Conservation (phyloP, 2,888 invertebrate species). For the Meiosimyza platycephala region DNA sequence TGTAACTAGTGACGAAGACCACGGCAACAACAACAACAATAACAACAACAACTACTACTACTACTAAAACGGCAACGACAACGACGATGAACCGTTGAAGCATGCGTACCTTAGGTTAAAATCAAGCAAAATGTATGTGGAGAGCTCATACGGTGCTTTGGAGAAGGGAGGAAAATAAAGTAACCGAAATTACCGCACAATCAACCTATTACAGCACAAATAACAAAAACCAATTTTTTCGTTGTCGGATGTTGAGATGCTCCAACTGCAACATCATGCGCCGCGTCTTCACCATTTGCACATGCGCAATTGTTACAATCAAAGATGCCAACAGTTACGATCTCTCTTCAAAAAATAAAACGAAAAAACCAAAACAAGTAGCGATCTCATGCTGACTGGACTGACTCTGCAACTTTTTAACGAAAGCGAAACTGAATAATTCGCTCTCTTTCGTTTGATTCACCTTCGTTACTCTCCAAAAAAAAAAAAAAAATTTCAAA, state of each 20-base stretch:
- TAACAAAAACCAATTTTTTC: slow-evolving; percentile 49
- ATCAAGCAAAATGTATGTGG: background rate
- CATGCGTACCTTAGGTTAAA: slow-evolving; percentile 19
- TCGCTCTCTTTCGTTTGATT: slow-evolving; percentile 16
- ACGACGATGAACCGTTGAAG: slow-evolving; percentile 30
- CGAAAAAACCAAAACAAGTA: slow-evolving; percentile 1
- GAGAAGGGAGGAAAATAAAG: slow-evolving; percentile 2
- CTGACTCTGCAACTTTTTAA: slow-evolving; percentile 15
- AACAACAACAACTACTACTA: slow-evolving; percentile 22
- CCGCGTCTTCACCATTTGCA: background rate
- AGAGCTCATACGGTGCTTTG: slow-evolving; percentile 49
- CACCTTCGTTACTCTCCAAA: background rate
- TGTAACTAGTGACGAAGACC: slow-evolving; percentile 8
- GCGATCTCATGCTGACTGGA: slow-evolving; percentile 26
- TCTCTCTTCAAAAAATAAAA: background rate
- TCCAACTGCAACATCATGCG: slow-evolving; percentile 34
- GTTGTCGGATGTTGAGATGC: slow-evolving; percentile 53
- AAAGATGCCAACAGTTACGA: background rate
- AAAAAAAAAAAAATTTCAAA: background rate
- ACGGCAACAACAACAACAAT: slow-evolving; percentile 22
- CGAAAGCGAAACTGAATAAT: slow-evolving; percentile 36
- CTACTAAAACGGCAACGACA: slow-evolving; percentile 29
- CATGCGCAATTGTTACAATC: background rate
- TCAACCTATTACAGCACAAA: slow-evolving; percentile 59
- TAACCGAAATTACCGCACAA: slow-evolving; percentile 59